A percentile compares a stretch with the other conserved stretches of the same genome.
phyloP scores from a whole-genome alignment of 1,140 invertebrate species.

The honey bee (Apis mellifera) region DNA sequence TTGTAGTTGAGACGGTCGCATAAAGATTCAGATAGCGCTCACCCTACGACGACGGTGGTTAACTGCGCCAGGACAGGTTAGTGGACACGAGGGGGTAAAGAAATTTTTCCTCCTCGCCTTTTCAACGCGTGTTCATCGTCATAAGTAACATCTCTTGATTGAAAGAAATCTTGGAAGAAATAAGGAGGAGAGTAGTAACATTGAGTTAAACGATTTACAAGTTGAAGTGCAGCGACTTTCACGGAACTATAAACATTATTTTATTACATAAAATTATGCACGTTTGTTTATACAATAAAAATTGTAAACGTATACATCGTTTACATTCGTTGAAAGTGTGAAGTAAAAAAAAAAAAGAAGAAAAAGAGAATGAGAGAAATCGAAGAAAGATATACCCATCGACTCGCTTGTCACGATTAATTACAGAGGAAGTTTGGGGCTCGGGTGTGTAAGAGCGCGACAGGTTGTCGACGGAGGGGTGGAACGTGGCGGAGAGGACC shows the following conservation, averaged over 20 bases:
- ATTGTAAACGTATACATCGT: too few species aligned
- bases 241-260: too few species aligned
- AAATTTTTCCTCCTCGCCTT: slow-evolving; percentile 20
- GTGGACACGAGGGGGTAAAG: slow-evolving; percentile 39
- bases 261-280: too few species aligned
- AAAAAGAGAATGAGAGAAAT: too few species aligned
- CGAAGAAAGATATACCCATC: too few species aligned
- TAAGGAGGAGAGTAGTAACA: not conserved
- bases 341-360: too few species aligned
- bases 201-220: not conserved
- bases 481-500: slow-evolving; percentile 46
- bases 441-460: slow-evolving; percentile 53
- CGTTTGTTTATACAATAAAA: too few species aligned
- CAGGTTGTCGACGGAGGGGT: slow-evolving; percentile 65
- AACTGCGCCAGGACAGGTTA: slow-evolving; percentile 61
- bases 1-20: slow-evolving; percentile 66
- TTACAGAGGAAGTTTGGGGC: slow-evolving; percentile 37
- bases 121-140: slow-evolving; percentile 16
- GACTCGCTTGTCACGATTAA: slow-evolving; percentile 56
- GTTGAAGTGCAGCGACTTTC: too few species aligned
- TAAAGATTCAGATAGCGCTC: slow-evolving; percentile 73
- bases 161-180: not conserved
- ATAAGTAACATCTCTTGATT: slow-evolving; percentile 21
- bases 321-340: too few species aligned
- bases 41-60: slow-evolving; percentile 48